Conservation (phyloP, 2,113 vertebrate species). For the Aythya baeri region DNA sequence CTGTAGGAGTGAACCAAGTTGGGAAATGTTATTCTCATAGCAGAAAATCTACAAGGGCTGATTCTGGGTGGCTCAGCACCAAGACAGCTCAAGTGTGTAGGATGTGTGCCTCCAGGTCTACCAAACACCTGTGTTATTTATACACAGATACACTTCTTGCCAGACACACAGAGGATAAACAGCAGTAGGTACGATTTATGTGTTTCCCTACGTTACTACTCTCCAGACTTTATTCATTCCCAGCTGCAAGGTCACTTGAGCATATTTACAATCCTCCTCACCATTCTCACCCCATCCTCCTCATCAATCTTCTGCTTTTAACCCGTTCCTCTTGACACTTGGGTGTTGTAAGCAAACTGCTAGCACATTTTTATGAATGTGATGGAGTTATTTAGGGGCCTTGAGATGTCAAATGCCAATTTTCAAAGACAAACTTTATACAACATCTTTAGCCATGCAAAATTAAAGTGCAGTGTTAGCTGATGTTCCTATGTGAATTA, state of each 20-base stretch:
- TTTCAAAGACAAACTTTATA: background rate
- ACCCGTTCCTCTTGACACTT: too few species aligned
- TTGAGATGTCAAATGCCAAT: background rate
- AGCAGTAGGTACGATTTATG: background rate
- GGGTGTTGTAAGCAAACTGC: background rate
- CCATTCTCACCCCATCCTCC: too few species aligned
- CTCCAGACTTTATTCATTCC: too few species aligned
- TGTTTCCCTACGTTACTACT: background rate
- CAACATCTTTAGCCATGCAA: background rate
- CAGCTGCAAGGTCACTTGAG: background rate
- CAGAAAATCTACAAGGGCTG: background rate
- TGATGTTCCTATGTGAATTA: background rate
- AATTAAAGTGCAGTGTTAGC: background rate
- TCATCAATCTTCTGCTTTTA: background rate
- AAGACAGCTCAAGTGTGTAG: background rate
- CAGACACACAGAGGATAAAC: background rate
- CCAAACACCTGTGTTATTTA: background rate
- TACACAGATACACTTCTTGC: background rate
- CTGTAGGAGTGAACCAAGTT: background rate
- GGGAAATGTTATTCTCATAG: background rate
- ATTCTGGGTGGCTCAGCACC: background rate
- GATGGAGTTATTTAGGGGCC: background rate
- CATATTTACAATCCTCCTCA: rapidly evolving
- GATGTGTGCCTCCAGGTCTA: too few species aligned
- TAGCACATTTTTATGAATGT: background rate